phyloP scores from a whole-genome alignment of 2,797 vertebrate genomes.

The Bothrops alternatus region DNA sequence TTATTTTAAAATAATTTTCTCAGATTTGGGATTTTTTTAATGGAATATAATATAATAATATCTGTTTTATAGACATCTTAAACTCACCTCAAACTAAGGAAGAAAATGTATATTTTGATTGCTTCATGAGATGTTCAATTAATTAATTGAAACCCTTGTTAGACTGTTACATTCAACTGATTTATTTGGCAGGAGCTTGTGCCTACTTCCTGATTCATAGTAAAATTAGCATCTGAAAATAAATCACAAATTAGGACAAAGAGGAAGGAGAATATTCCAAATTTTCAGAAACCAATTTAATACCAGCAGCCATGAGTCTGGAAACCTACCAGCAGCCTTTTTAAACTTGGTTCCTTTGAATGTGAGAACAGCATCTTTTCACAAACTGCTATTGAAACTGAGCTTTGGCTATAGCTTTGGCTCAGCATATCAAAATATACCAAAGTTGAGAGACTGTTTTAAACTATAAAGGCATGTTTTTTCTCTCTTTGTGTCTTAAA shows the following conservation, averaged over 20 bases:
- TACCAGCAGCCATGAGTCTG: not conserved
- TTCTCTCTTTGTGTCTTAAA: not conserved
- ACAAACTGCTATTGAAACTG: not conserved
- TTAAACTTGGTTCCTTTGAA: not conserved
- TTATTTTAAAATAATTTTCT: not conserved
- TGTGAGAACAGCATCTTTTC: not conserved
- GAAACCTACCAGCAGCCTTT: not conserved
- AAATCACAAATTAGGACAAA: not conserved
- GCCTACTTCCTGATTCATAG: not conserved
- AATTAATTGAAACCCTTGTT: conserved; percentile 7
- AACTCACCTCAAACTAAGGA: conserved; percentile 1
- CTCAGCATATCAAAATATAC: not conserved
- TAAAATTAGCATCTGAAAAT: not conserved
- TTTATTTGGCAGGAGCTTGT: not conserved
- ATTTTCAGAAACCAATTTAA: not conserved
- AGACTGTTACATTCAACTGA: conserved; percentile 34
- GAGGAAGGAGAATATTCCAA: not conserved
- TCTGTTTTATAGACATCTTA: not conserved
- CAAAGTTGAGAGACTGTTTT: not conserved
- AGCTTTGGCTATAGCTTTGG: not conserved
- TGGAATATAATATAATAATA: not conserved
- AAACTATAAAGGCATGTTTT: not conserved
- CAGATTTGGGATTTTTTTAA: not conserved
- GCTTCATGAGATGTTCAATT: conserved; percentile 23
- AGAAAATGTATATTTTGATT: not conserved